A percentile compares a stretch with the other conserved stretches of the same genome.
phyloP scores from a whole-genome alignment of 2,113 vertebrate species.

The Sturnira hondurensis region DNA sequence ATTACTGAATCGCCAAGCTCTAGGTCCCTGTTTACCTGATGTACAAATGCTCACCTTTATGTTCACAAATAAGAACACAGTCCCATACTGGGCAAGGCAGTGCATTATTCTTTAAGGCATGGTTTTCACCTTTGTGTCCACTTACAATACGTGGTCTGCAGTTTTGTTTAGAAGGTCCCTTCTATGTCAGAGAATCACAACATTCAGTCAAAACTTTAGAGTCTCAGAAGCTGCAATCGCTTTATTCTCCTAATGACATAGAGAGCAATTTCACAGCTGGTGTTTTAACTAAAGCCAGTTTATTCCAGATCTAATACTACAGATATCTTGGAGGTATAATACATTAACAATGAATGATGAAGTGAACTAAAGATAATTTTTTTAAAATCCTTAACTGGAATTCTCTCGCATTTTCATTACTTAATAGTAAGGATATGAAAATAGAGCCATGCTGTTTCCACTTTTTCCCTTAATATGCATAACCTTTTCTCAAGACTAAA shows the following conservation, averaged over 20 bases:
- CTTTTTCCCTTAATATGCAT: neutral
- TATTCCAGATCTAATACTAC: neutral
- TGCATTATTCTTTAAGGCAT: neutral
- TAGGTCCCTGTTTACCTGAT: neutral
- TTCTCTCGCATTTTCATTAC: neutral
- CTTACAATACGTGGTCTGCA: neutral
- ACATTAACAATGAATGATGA: neutral
- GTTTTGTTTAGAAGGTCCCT: neutral
- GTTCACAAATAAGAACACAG: neutral
- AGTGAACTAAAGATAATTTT: neutral
- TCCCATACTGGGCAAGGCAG: neutral
- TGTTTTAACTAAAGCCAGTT: neutral
- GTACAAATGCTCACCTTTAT: neutral
- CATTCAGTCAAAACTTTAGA: neutral
- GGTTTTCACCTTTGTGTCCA: neutral
- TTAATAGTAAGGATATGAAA: neutral
- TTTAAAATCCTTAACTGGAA: neutral
- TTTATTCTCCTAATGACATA: neutral
- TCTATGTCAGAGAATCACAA: neutral
- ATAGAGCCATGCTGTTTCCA: neutral
- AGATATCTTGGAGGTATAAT: neutral
- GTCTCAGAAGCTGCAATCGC: neutral
- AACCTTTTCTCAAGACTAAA: neutral
- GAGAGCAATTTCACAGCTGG: neutral
- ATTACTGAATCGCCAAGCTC: neutral